Percentiles rank a stretch among this genome's conserved stretches.
phyloP scores from a whole-genome alignment of 2,888 invertebrate genomes.

The Himalopsyche japonica region DNA sequence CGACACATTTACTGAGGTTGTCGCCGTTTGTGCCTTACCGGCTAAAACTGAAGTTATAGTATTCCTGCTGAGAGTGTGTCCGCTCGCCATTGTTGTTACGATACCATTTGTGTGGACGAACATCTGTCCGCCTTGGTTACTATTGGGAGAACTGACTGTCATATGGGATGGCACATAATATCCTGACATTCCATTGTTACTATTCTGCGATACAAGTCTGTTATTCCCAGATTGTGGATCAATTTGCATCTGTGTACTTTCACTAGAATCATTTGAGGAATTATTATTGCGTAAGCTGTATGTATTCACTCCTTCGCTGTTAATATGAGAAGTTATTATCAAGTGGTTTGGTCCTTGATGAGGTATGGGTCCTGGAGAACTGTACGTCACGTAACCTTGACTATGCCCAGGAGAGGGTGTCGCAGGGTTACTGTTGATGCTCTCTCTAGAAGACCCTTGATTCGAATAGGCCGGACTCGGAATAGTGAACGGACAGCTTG shows the following conservation, averaged over 20 bases:
- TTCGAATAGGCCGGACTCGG: slow-evolving; percentile 60
- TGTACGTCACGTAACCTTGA: slow-evolving; percentile 51
- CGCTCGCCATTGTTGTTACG: slow-evolving; percentile 65
- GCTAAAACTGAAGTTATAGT: slow-evolving; percentile 81
- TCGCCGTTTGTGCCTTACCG: slow-evolving; percentile 74
- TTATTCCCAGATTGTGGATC: slow-evolving; percentile 20
- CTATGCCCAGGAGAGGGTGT: slow-evolving; percentile 51
- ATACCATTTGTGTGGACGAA: slow-evolving; percentile 51
- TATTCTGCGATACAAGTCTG: slow-evolving; percentile 25
- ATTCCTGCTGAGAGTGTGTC: slow-evolving; percentile 76
- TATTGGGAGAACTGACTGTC: slow-evolving; percentile 1
- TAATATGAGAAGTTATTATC: slow-evolving; percentile 6
- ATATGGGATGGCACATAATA: slow-evolving; percentile 29
- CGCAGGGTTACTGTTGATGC: slow-evolving; percentile 51
- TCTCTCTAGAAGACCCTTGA: slow-evolving; percentile 51
- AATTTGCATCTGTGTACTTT: not conserved
- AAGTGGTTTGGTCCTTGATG: slow-evolving; percentile 22
- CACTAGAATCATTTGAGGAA: slow-evolving; percentile 19
- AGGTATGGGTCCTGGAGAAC: slow-evolving; percentile 52
- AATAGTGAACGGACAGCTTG: slow-evolving; percentile 52
- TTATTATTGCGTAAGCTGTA: slow-evolving; percentile 14
- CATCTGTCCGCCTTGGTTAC: slow-evolving; percentile 27
- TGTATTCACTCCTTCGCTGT: slow-evolving; percentile 15
- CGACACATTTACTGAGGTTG: slow-evolving; percentile 73
- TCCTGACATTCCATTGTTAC: slow-evolving; percentile 18